A percentile compares a stretch with the other conserved stretches of the same genome.
Conservation (phyloP, 2,113 vertebrate genomes). For the Ascaphus truei region DNA sequence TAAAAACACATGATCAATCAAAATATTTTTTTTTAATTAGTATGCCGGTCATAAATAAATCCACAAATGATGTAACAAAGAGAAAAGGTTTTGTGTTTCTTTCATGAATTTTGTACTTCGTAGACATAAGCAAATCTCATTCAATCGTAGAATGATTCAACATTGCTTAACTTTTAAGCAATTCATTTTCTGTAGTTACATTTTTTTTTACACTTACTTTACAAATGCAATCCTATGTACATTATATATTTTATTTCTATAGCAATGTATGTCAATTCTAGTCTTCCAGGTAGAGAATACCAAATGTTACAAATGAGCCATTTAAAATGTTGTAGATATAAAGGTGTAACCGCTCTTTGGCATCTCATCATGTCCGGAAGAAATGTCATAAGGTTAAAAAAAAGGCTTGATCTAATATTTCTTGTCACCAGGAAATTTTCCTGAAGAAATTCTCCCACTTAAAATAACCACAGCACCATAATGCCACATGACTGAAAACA, state of each 20-base stretch:
- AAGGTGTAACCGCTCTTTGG: slow-evolving; percentile 53
- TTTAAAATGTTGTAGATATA: slow-evolving; percentile 67
- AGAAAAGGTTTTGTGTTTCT: slow-evolving; percentile 62
- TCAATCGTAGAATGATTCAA: slow-evolving; percentile 56
- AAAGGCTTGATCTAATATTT: slow-evolving; percentile 48
- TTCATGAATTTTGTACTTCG: slow-evolving; percentile 49
- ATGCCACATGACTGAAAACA: slow-evolving; percentile 51
- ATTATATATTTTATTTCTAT: slow-evolving; percentile 66
- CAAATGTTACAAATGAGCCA: slow-evolving; percentile 59
- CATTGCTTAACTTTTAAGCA: slow-evolving; percentile 52
- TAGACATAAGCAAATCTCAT: slow-evolving; percentile 53
- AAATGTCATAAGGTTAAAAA: slow-evolving; percentile 52
- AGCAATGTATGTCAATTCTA: slow-evolving; percentile 59
- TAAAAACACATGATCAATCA: slow-evolving; percentile 53
- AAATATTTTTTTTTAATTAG: slow-evolving; percentile 84
- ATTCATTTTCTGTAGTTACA: slow-evolving; percentile 64
- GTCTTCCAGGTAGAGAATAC: slow-evolving; percentile 57
- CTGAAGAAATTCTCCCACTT: slow-evolving; percentile 41
- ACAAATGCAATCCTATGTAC: slow-evolving; percentile 73
- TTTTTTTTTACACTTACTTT: slow-evolving; percentile 76
- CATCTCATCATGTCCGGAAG: slow-evolving; percentile 54
- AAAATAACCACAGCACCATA: slow-evolving; percentile 52
- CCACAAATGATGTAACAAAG: slow-evolving; percentile 87
- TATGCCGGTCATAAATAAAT: slow-evolving; percentile 96
- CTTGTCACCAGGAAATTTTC: slow-evolving; percentile 47